Conservation (phyloP, 2,113 vertebrate species). For the Ceyx cyanopectus region DNA sequence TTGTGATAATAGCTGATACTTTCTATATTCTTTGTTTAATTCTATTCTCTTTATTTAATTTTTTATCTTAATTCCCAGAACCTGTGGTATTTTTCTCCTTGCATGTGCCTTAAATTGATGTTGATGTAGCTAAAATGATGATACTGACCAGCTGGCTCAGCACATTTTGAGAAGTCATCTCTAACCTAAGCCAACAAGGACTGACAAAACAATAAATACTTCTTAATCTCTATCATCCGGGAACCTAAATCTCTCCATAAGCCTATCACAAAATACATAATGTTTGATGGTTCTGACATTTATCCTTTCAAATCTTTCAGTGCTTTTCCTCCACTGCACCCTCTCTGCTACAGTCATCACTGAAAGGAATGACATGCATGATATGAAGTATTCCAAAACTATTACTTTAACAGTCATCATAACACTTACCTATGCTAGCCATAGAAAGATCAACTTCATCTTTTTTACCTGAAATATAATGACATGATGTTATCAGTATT, state of each 20-base stretch:
- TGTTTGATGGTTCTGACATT: constrained; percentile 9
- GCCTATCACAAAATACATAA: neutral
- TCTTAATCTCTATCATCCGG: neutral
- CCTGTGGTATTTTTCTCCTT: neutral
- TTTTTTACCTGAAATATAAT: constrained; percentile 71
- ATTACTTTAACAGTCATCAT: neutral
- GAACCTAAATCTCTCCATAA: constrained; percentile 26
- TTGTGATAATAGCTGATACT: neutral
- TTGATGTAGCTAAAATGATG: neutral
- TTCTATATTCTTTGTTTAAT: neutral
- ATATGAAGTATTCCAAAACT: neutral
- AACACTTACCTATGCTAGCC: constrained; percentile 74
- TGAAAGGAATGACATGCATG: neutral
- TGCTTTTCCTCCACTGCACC: neutral
- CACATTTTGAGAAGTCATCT: neutral
- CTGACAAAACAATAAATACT: constrained; percentile 37
- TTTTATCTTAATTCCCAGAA: neutral
- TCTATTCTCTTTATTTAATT: neutral
- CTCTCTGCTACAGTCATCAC: neutral
- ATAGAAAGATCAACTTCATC: constrained; percentile 70
- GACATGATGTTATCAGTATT: neutral
- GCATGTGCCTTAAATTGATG: neutral
- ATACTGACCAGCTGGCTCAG: constrained; percentile 14
- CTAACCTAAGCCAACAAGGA: constrained; percentile 2
- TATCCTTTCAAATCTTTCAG: constrained; percentile 32